These are phyloP conservation scores for Hirtodrosophila confusa DNA, from an alignment of 2,888 invertebrate genomes.

Conservation along the genomic window DNA sequence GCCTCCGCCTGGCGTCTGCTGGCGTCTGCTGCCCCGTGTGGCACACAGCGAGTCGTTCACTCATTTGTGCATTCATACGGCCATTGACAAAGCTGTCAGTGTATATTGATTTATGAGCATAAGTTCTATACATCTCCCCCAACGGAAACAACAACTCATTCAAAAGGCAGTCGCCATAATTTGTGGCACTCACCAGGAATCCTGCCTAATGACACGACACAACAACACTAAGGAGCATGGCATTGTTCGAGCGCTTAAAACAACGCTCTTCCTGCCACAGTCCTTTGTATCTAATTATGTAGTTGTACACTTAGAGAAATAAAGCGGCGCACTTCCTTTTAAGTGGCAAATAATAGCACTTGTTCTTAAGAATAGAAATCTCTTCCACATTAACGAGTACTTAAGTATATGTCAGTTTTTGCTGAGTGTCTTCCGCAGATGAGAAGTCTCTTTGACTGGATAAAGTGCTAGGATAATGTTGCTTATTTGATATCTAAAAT, in stretches of 20 bases:
- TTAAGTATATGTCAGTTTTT: no score
- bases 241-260: constrained; percentile 49
- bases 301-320: constrained; percentile 7
- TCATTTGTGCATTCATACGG: constrained; percentile 67
- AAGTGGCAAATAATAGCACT: no score
- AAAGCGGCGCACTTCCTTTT: neutral
- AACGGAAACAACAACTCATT: constrained; percentile 53
- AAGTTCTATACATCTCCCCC: constrained; percentile 13
- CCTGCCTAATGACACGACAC: constrained; percentile 53
- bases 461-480: no score
- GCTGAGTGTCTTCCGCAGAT: no score
- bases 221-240: constrained; percentile 1
- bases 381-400: no score
- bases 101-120: constrained; percentile 71
- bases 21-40: no score
- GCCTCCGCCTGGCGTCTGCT: neutral
- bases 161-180: constrained; percentile 60
- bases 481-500: no score
- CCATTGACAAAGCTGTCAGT: constrained; percentile 77
- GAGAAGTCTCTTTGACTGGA: no score
- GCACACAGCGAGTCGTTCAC: constrained; percentile 27
- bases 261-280: constrained; percentile 58
- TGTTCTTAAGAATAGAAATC: no score
- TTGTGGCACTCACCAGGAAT: constrained; percentile 49
- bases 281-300: constrained; percentile 50